These are phyloP conservation scores for Nothoprocta perdicaria DNA, from an alignment of 2,113 vertebrate species.

Conservation along the genomic window DNA sequence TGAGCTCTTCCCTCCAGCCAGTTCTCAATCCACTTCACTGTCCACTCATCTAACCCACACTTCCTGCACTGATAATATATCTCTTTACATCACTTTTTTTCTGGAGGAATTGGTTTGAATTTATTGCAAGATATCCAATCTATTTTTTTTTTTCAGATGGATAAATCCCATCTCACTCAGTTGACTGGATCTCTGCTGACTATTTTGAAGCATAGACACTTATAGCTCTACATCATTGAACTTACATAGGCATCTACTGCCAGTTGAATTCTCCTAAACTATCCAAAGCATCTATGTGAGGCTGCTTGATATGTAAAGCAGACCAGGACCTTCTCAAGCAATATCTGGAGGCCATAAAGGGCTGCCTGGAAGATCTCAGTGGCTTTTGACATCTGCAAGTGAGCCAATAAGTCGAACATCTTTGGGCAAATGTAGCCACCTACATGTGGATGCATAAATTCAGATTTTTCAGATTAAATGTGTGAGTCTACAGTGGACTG, in stretches of 20 bases:
- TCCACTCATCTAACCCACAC: too few relatives aligned
- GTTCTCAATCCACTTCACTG: too few relatives aligned
- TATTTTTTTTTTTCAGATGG: not conserved
- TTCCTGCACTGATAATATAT: too few relatives aligned
- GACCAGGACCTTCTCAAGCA: not conserved
- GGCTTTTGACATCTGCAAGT: not conserved
- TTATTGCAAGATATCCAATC: not conserved
- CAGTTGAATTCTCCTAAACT: too few relatives aligned
- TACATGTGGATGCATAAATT: not conserved
- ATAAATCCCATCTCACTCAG: not conserved
- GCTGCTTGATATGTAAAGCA: not conserved
- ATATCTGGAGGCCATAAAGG: not conserved
- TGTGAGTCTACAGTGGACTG: not conserved
- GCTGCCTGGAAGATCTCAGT: not conserved
- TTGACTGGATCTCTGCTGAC: not conserved
- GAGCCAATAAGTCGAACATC: not conserved
- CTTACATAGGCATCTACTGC: not conserved
- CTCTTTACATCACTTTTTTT: not conserved
- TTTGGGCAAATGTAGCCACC: not conserved
- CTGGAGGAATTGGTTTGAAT: not conserved
- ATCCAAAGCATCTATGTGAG: not conserved
- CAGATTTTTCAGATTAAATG: not conserved
- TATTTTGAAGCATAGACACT: rapidly evolving
- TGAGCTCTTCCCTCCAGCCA: too few relatives aligned
- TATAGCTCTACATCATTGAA: not conserved